These are phyloP conservation scores for Lutjanus erythropterus DNA, from an alignment of 2,113 vertebrate genomes.

Conservation along the genomic window DNA sequence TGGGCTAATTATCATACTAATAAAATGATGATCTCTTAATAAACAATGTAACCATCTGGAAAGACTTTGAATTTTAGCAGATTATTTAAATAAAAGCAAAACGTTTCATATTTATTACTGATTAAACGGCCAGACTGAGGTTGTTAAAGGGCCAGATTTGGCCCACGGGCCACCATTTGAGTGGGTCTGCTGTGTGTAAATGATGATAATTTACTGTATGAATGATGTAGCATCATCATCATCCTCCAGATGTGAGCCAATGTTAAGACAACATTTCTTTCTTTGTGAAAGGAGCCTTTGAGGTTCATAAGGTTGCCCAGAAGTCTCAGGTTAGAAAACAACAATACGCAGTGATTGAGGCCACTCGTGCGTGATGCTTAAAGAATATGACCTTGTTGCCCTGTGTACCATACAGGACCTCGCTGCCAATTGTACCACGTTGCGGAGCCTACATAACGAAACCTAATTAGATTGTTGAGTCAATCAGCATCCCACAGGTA, in stretches of 20 bases:
- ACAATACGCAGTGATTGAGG: neutral
- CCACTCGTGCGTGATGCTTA: constrained; percentile 36
- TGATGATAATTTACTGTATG: neutral
- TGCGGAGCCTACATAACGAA: constrained; percentile 69
- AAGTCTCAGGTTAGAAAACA: constrained; percentile 16
- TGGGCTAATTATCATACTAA: no score
- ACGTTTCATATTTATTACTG: no score
- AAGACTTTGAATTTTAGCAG: no score
- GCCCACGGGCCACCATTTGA: no score
- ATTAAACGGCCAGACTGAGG: no score
- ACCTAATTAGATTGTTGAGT: constrained; percentile 84
- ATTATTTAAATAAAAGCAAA: no score
- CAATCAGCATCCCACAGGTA: constrained; percentile 84
- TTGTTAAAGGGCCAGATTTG: no score
- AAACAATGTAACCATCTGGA: no score
- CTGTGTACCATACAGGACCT: constrained; percentile 30
- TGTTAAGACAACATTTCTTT: neutral
- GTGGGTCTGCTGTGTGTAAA: neutral
- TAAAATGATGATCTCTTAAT: no score
- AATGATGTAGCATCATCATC: constrained; percentile 1
- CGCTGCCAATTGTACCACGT: constrained; percentile 53
- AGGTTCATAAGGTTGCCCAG: neutral
- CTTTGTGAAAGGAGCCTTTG: neutral
- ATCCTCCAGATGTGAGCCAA: constrained; percentile 17
- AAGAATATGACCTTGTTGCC: constrained; percentile 43